Percentiles rank a stretch among this genome's conserved stretches.
phyloP scores from a whole-genome alignment of 2,797 vertebrate species.

The Phataginus tricuspis region DNA sequence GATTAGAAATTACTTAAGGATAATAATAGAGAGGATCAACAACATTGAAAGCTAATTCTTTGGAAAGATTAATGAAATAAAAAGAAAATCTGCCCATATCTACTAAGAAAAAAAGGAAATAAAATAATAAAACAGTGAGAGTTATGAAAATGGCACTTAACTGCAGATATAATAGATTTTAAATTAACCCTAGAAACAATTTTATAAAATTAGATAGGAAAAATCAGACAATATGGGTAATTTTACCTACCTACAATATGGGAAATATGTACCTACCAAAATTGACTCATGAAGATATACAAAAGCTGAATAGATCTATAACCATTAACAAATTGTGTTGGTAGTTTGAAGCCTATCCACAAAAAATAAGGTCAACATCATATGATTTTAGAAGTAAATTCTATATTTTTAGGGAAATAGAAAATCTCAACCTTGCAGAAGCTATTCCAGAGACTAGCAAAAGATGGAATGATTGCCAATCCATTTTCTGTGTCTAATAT shows the following conservation, averaged over 20 bases:
- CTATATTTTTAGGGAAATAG: neutral
- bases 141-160: neutral
- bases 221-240: neutral
- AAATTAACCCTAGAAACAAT: neutral
- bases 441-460: neutral
- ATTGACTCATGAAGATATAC: neutral
- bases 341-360: neutral
- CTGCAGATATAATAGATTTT: neutral
- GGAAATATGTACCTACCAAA: neutral
- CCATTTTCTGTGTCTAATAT: neutral
- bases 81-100: neutral
- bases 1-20: neutral
- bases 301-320: neutral
- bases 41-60: neutral
- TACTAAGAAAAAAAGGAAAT: neutral
- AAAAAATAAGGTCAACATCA: neutral
- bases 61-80: neutral
- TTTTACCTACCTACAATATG: neutral
- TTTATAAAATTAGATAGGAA: neutral
- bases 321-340: neutral
- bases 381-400: conserved; percentile 12
- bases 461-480: neutral
- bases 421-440: neutral
- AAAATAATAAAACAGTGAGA: neutral
- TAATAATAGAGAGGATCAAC: neutral